phyloP scores from a whole-genome alignment of 1,140 invertebrate genomes.

The Pogonomyrmex barbatus region DNA sequence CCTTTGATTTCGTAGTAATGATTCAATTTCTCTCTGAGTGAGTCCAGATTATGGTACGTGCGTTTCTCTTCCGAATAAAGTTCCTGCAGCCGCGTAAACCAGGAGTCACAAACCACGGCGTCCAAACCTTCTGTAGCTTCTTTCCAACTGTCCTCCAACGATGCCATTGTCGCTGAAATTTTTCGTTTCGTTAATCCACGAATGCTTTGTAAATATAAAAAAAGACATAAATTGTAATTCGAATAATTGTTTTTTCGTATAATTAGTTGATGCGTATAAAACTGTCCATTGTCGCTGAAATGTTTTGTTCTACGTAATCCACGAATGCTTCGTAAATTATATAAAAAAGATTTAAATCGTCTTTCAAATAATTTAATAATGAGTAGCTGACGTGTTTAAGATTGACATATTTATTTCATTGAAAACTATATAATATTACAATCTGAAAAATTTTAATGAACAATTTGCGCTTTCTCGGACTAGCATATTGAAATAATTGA shows the following conservation, averaged over 20 bases:
- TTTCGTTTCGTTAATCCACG: neutral
- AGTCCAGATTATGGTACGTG: conserved; percentile 86
- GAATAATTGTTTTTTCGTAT: no score
- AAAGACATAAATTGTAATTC: neutral
- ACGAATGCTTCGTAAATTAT: no score
- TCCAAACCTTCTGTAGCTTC: conserved; percentile 82
- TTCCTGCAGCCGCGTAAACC: conserved; percentile 81
- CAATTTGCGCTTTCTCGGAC: neutral
- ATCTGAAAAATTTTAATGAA: neutral
- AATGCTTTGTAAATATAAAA: neutral
- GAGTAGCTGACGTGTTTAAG: neutral
- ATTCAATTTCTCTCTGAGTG: conserved; percentile 84
- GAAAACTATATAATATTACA: neutral
- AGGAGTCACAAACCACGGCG: conserved; percentile 77
- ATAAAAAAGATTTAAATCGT: no score
- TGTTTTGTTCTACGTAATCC: no score
- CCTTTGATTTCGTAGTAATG: conserved; percentile 85
- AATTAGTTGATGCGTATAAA: no score
- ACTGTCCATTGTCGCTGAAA: no score
- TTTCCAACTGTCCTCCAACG: conserved; percentile 83
- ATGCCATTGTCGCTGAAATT: conserved; percentile 77
- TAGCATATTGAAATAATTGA: neutral
- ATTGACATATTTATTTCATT: neutral
- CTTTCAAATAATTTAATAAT: neutral
- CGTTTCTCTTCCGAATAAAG: conserved; percentile 83